A percentile compares a stretch with the other conserved stretches of the same genome.
phyloP scores from a whole-genome alignment of 2,797 vertebrate genomes.

The Mallotus villosus region DNA sequence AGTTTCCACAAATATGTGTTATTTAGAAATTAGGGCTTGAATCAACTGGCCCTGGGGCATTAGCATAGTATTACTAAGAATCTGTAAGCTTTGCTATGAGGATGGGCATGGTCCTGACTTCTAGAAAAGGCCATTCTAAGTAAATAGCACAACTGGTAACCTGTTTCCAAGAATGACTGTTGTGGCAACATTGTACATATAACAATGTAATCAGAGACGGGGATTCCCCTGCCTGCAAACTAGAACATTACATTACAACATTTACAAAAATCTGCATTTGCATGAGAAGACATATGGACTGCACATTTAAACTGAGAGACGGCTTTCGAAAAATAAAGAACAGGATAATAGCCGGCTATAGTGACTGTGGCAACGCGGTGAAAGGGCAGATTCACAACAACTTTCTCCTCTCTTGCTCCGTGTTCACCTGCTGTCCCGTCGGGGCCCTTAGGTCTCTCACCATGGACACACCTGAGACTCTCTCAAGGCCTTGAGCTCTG shows the following conservation, averaged over 20 bases:
- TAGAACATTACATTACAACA: conserved; percentile 17
- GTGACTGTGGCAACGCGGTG: conserved; percentile 7
- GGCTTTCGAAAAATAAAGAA: neutral
- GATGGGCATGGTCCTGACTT: conserved; percentile 27
- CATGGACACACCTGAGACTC: conserved; percentile 26
- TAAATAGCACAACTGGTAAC: conserved; percentile 13
- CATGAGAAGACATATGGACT: conserved; percentile 4
- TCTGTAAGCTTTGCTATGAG: conserved; percentile 24
- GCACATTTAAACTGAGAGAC: too few species aligned
- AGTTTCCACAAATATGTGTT: conserved; percentile 29
- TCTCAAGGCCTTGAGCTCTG: conserved; percentile 26
- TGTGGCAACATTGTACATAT: conserved; percentile 26
- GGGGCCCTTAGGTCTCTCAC: conserved; percentile 5
- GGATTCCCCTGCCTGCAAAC: conserved; percentile 29
- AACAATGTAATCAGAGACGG: conserved; percentile 29
- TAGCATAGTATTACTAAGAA: conserved; percentile 13
- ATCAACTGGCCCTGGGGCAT: conserved; percentile 26
- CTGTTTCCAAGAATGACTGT: conserved; percentile 4
- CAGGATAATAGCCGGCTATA: neutral
- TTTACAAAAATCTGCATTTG: conserved; percentile 7
- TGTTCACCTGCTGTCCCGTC: conserved; percentile 23
- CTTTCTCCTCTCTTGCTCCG: conserved; percentile 1
- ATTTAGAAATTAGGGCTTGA: conserved; percentile 33
- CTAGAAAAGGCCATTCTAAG: neutral
- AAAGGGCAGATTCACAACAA: conserved; percentile 1